These are phyloP conservation scores for Saccopteryx leptura DNA, from an alignment of 2,113 vertebrate species.

Conservation along the genomic window DNA sequence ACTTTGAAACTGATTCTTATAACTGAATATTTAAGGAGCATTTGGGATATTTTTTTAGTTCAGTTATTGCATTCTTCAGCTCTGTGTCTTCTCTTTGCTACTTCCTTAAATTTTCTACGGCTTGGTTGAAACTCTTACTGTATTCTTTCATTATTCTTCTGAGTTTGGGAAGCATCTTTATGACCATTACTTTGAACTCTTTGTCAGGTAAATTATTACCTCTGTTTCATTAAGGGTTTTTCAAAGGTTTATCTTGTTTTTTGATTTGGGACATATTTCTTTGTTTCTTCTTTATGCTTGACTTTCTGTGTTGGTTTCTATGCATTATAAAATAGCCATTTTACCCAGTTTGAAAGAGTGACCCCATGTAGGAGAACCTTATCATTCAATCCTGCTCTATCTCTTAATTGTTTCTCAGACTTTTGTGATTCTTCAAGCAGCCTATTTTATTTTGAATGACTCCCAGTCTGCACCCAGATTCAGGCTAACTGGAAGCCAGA, in stretches of 20 bases:
- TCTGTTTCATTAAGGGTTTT: background rate
- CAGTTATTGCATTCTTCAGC: background rate
- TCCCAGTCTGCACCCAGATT: background rate
- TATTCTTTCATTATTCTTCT: background rate
- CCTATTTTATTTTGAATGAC: background rate
- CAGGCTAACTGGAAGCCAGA: background rate
- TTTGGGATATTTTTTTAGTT: background rate
- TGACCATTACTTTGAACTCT: background rate
- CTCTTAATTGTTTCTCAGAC: background rate
- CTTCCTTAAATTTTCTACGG: background rate
- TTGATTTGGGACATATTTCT: background rate
- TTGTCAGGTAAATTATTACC: background rate
- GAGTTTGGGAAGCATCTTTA: background rate
- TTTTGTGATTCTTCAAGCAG: background rate
- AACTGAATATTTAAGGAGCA: conserved; percentile 9
- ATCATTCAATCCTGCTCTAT: background rate
- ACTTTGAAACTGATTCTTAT: conserved; percentile 21
- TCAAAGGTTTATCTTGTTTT: background rate
- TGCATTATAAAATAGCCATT: background rate
- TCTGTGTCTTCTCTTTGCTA: background rate
- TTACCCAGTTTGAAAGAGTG: background rate
- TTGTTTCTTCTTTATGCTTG: background rate
- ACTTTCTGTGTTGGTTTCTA: background rate
- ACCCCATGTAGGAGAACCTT: background rate
- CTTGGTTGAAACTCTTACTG: background rate